These are phyloP conservation scores for Aegithalos caudatus DNA, from an alignment of 2,113 vertebrate species.

Conservation along the genomic window DNA sequence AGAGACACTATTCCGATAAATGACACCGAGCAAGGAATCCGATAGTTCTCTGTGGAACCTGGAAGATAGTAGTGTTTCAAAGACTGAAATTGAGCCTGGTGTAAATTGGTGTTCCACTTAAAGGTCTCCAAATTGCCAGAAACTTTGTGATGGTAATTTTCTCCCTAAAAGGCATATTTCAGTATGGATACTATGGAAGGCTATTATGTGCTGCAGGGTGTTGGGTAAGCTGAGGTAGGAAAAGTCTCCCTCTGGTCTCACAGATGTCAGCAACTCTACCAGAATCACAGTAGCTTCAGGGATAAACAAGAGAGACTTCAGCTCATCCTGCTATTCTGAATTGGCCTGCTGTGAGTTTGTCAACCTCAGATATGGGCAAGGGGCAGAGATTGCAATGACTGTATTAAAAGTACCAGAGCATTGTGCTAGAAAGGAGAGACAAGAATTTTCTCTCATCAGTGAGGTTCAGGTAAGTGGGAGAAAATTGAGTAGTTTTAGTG, in stretches of 20 bases:
- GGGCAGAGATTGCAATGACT: background rate
- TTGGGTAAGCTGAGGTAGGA: background rate
- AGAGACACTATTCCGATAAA: background rate
- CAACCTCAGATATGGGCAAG: background rate
- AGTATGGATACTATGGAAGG: background rate
- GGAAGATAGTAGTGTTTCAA: background rate
- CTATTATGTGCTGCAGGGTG: background rate
- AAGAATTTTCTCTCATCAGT: background rate
- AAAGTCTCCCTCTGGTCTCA: background rate
- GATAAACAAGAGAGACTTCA: conserved; percentile 31
- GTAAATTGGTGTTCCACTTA: background rate
- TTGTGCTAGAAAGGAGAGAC: background rate
- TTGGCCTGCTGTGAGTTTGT: background rate
- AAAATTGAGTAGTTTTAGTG: background rate
- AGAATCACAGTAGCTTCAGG: conserved; percentile 22
- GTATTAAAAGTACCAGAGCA: background rate
- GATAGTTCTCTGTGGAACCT: background rate
- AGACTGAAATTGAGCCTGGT: background rate
- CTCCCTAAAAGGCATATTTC: background rate
- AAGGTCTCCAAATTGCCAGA: background rate
- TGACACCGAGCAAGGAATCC: background rate
- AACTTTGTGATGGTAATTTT: background rate
- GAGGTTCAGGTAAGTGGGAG: background rate
- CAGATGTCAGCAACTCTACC: background rate
- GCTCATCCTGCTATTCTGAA: background rate